Percentiles rank a stretch among this genome's conserved stretches.
Evolutionary conservation across 1,140 invertebrate genomes (phyloP).

Genomic region (Sminthurinus signatus): DNA sequence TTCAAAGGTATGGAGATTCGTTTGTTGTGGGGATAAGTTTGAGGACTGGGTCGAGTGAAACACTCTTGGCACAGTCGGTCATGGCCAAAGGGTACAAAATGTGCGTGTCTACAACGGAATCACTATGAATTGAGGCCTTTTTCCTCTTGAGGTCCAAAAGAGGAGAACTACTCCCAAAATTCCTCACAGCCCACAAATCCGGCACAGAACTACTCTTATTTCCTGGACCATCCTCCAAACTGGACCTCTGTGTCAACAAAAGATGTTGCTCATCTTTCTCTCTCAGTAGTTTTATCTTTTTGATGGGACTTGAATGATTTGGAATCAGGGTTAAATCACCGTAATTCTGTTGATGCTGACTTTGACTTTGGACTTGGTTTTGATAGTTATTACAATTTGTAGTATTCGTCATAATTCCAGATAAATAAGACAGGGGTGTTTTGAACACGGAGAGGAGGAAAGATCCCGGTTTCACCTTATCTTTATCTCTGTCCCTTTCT

Average conservation of each 20-base stretch:
- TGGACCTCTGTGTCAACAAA: neutral
- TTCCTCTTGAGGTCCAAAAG: conserved; percentile 11
- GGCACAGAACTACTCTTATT: conserved; percentile 20
- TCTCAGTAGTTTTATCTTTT: neutral
- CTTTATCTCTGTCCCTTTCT: conserved; percentile 15
- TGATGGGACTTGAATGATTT: neutral
- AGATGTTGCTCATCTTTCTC: neutral
- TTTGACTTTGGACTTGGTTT: neutral
- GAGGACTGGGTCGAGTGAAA: conserved; percentile 16
- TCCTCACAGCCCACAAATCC: conserved; percentile 28
- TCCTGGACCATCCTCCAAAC: neutral
- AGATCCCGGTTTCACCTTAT: conserved; percentile 10
- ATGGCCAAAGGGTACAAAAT: neutral
- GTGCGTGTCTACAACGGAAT: conserved; percentile 20
- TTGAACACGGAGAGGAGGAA: conserved; percentile 22
- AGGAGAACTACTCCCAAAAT: conserved; percentile 22
- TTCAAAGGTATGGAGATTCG: conserved; percentile 23
- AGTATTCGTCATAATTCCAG: conserved; percentile 10
- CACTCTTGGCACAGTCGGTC: neutral
- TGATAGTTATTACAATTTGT: neutral
- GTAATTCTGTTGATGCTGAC: neutral
- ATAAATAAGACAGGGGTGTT: conserved; percentile 21
- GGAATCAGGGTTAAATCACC: neutral
- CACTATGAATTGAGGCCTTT: conserved; percentile 24
- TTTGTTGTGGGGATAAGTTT: conserved; percentile 27